A percentile compares a stretch with the other conserved stretches of the same genome.
Evolutionary conservation across 2,797 vertebrate species (phyloP).

Genomic region (Decapterus maruadsi): DNA sequence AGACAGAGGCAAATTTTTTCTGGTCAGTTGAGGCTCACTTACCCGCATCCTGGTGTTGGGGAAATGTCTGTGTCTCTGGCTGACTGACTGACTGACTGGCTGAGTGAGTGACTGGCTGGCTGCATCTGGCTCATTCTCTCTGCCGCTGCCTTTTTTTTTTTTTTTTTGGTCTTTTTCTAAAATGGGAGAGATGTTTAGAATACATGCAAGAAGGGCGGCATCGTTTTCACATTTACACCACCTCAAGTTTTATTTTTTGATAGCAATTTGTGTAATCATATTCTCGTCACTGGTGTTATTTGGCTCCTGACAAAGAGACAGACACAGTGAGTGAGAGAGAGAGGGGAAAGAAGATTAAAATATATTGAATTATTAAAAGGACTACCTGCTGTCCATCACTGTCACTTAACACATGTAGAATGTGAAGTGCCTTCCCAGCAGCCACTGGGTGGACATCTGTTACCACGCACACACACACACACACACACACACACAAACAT

Average conservation of each 20-base stretch:
- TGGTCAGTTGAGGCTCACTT: slow-evolving; percentile 99
- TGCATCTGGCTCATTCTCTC: slow-evolving; percentile 70
- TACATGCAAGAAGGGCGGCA: slow-evolving; percentile 29
- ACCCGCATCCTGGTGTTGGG: slow-evolving; percentile 97
- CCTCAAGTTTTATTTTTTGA: slow-evolving; percentile 55
- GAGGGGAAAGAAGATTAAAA: slow-evolving; percentile 75
- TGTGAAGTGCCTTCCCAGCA: slow-evolving; percentile 82
- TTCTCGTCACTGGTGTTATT: slow-evolving; percentile 69
- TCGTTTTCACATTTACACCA: slow-evolving; percentile 47
- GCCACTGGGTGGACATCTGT: slow-evolving; percentile 86
- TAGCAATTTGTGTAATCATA: slow-evolving; percentile 74
- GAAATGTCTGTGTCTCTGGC: slow-evolving; percentile 93
- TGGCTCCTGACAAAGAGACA: slow-evolving; percentile 68
- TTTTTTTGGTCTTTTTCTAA: slow-evolving; percentile 43
- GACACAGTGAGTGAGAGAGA: slow-evolving; percentile 34
- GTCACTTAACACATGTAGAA: slow-evolving; percentile 86
- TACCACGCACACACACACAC: slow-evolving; percentile 59
- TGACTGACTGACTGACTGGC: slow-evolving; percentile 82
- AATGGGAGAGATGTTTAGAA: slow-evolving; percentile 42
- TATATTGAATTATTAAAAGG: slow-evolving; percentile 87
- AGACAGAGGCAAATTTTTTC: slow-evolving; percentile 99
- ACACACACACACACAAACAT: slow-evolving; percentile 35
- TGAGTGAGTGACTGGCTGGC: slow-evolving; percentile 75
- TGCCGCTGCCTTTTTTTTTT: slow-evolving; percentile 37
- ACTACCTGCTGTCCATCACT: slow-evolving; percentile 87